Evolutionary conservation across 2,888 invertebrate species (phyloP), one percentile per base, ranked within the genome.

Genomic region (Tiliacea aurago): DNA sequence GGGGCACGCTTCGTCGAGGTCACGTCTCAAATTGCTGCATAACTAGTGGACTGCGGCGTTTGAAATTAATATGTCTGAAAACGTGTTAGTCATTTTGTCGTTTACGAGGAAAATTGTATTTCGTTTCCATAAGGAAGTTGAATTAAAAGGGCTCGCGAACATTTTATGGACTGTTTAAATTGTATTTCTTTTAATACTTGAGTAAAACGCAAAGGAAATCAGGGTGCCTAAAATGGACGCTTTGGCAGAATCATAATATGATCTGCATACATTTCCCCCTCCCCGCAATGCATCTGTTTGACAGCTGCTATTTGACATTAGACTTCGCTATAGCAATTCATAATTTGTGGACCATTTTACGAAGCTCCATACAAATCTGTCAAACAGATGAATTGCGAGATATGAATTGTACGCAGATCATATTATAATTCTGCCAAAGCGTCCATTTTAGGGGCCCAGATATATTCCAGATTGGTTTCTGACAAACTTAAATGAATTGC

Each of bases 1-100:
- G 85, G 81, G 89, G 87, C 89, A 87, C 88, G 90, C 89, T 89
- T 88, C 88, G 87, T 84, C 95, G 95, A 95, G 96, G 95, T 93
- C 96, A 93, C 86, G 91, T 93, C 90, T 93, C 90, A 93, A 94
- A 94, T 95, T 94, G 92, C 95, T 95, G 96, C 96, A 96, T 95
- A 94, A 92, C 91, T 92, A 94, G 93, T 91, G 87, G 91, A 95
- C 94, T 95, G 95, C 96, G 95, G 95, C 91, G 94, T 95, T 94
- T 93, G 91, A 93, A 92, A 93, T 93, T 93, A 93, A 93, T 94
- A 93, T 89, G 89, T 90, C 90, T 91, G 89, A 91, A 91, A 91
- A 90, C 28, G 28, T 90, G 90, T 89, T 89, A 86, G 88, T 88
- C 87, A 89, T 91, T 91, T 91, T 88, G 90, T 91, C 90, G 90